Evolutionary conservation across 2,888 invertebrate genomes (phyloP), one percentile per base, ranked within the genome.

Genomic region (Lepetodrilus schrolli): DNA sequence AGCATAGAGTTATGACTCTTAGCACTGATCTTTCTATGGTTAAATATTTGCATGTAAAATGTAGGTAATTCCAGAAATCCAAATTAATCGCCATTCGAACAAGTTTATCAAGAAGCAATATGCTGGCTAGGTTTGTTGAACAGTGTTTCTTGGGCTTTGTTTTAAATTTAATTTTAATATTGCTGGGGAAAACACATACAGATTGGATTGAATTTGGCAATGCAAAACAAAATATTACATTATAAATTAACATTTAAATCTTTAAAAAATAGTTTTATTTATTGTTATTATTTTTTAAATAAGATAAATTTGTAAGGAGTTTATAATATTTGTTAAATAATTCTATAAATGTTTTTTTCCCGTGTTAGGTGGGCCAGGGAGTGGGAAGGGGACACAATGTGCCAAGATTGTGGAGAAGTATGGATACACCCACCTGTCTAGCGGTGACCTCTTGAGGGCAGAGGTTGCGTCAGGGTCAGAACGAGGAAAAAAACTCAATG

Each of bases 321-420:
- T n/a, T n/a, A n/a, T n/a, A n/a, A n/a, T n/a, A n/a, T n/a, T n/a
- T n/a, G n/a, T n/a, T 17, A 43, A 17, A 43, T 43, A 43, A 43
- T n/a, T n/a, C n/a, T n/a, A n/a, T n/a, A n/a, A n/a, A n/a, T 3
- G 4, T 50, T 5, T 17, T 30, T 10, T 10, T 26, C 30, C 21
- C n/a, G 1, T 21, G 38, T 10, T 87, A 91, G 98, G 98, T 71
- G 98, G 98, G 0, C 98, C 98, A 0, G 98, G 98, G 1, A 96
- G 96, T 48, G 96, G 98, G 76, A 98, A 98, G 91, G 98, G 98
- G 47, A 98, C 98, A 2, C 97, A 98, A 91, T 98, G 98, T 92
- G 96, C 95, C 82, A 94, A 93, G 89, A 96, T 98, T 88, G 96
- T 97, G 13, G 94, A 93, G 77, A 95, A 96, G 91, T 98, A 97